Conservation (phyloP, 2,888 invertebrate species). For the Cheiracanthium punctorium region DNA sequence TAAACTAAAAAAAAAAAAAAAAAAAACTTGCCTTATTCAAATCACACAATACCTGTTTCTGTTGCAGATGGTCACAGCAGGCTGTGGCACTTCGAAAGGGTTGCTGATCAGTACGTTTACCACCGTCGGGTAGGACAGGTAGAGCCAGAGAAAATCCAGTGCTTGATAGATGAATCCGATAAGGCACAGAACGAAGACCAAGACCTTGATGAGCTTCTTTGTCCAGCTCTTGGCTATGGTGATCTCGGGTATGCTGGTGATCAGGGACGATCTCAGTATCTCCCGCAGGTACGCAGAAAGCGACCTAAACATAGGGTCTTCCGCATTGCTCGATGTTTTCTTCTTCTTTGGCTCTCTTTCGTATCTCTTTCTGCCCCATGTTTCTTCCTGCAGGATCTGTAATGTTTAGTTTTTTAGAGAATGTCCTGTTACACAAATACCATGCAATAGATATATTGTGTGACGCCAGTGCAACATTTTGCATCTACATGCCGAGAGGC, state of each 20-base stretch:
- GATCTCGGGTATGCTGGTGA: conserved; percentile 46
- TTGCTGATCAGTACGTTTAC: conserved; percentile 45
- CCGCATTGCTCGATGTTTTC: not conserved
- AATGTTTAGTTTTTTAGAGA: too few species aligned
- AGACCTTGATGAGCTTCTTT: conserved; percentile 28
- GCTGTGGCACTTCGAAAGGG: conserved; percentile 37
- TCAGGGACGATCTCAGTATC: conserved; percentile 32
- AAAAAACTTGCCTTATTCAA: too few species aligned
- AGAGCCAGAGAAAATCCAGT: conserved; percentile 35
- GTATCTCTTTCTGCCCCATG: not conserved
- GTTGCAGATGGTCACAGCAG: conserved; percentile 51
- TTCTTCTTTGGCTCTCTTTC: not conserved
- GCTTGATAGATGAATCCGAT: conserved; percentile 51
- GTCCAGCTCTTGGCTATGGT: conserved; percentile 31
- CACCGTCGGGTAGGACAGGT: conserved; percentile 42
- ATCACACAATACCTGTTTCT: conserved; percentile 58
- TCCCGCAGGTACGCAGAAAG: not conserved
- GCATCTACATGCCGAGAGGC: too few species aligned
- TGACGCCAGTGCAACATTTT: too few species aligned
- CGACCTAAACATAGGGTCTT: conserved; percentile 19
- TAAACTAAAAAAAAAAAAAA: too few species aligned
- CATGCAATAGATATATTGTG: too few species aligned
- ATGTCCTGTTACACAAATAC: too few species aligned
- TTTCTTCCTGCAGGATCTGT: not conserved
- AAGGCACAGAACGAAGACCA: conserved; percentile 32